Base-by-base conservation (phyloP, 2,797 vertebrate genomes). In the Sebastes miniatus region DNA sequence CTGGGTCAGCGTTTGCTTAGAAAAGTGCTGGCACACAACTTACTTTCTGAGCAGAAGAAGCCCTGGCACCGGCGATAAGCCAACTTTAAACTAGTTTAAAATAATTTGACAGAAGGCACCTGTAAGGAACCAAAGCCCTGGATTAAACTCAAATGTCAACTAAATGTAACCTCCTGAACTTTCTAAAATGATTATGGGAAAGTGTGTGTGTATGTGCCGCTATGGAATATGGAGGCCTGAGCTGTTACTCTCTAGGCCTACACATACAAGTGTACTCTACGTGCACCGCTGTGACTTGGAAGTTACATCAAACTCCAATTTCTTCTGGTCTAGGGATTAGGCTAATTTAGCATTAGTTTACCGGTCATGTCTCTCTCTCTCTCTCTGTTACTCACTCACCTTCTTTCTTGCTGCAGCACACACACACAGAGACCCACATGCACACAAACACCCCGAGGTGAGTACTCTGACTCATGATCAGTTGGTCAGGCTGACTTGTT, bases 51-150 rank as follows among this genome's bases (percentile, higher is more conserved):
- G 87, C 80, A 85, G 78, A 77, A 83, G 85, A 73, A 80, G 88
- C 70, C 0, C 91, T 64, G 91, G 78, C 78, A 81, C 50, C 82
- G 89, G 82, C 80, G 92, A 94, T 94, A 93, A 94, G 90, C n/a
- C 82, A 85, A 88, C 85, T 93, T 92, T 85, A 91, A 89, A 90
- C 88, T 90, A 87, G 86, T 90, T 90, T 83, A 77, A 84, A 88
- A 90, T 84, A 79, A 91, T 93, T 86, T 90, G 69, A 92, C 83
- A 76, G 77, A 84, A 25, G n/a, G 80, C 75, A 91, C 87, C 87
- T 89, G 90, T 79, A 73, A 83, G 78, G 80, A 81, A 83, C 74
- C 72, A 71, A 62, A 83, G 78, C 79, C n/a, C 61, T 58, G 85
- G 85, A 89, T 90, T 91, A 88, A 88, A 88, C 73, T 77, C 34